Conservation (phyloP, 2,888 invertebrate genomes). For the Ganaspis brasiliensis region DNA sequence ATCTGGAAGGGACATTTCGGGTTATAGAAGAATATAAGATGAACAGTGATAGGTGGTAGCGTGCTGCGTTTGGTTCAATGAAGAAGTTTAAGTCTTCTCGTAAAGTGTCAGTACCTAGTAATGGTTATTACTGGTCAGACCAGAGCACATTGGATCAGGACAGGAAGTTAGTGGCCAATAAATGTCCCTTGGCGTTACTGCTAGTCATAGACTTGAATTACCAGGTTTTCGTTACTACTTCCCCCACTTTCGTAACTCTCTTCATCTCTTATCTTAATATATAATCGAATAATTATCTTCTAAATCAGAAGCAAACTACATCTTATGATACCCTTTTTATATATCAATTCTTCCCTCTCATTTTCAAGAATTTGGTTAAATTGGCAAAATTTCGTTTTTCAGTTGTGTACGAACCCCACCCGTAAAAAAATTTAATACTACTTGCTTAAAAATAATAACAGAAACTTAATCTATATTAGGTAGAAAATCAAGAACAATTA, state of each 20-base stretch:
- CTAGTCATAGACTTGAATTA: constrained; percentile 66
- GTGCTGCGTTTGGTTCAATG: constrained; percentile 44
- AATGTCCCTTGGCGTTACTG: constrained; percentile 69
- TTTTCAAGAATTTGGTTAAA: too few species aligned
- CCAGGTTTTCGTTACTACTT: constrained; percentile 56
- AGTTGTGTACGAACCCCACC: too few species aligned
- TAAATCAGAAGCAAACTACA: constrained; percentile 46
- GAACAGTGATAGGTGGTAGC: constrained; percentile 16
- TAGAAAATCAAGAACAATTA: too few species aligned
- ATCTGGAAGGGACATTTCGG: neutral
- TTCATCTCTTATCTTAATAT: constrained; percentile 48
- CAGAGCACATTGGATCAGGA: constrained; percentile 55
- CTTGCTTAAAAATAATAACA: too few species aligned
- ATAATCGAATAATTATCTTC: constrained; percentile 70
- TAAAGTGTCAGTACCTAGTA: constrained; percentile 71
- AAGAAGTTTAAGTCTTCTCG: constrained; percentile 70
- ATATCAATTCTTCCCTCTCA: too few species aligned
- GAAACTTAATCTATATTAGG: too few species aligned
- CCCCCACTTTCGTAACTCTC: constrained; percentile 49
- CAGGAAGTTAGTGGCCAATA: constrained; percentile 73
- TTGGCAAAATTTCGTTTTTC: too few species aligned
- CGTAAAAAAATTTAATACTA: too few species aligned
- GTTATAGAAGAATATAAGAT: constrained; percentile 15
- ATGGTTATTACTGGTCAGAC: constrained; percentile 72
- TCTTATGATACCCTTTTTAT: constrained; percentile 15